phyloP scores from a whole-genome alignment of 2,797 vertebrate genomes.

The Crypturellus tataupa region DNA sequence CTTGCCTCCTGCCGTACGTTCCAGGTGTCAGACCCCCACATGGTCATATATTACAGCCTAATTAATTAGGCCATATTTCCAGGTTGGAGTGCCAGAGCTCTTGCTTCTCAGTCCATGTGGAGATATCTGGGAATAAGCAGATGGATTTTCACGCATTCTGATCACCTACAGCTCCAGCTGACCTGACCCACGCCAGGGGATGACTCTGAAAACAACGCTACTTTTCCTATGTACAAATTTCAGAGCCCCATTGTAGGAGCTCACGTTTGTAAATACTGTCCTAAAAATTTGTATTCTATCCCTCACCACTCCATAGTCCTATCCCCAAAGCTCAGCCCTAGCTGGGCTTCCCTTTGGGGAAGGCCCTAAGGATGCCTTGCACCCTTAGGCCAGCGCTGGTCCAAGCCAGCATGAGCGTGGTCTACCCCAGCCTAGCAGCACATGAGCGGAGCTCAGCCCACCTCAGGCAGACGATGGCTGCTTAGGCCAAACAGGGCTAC shows the following conservation, averaged over 20 bases:
- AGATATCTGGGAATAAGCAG: background rate
- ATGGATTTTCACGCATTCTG: background rate
- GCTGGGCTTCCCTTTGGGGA: background rate
- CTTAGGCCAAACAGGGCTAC: background rate
- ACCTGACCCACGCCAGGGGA: background rate
- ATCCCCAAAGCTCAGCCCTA: background rate
- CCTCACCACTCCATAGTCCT: background rate
- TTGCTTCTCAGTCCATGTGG: background rate
- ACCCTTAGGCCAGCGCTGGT: fast-evolving
- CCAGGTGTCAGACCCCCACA: background rate
- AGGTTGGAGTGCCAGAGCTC: background rate
- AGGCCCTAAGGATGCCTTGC: background rate
- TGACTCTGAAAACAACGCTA: background rate
- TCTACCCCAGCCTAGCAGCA: background rate
- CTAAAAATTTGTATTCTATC: background rate
- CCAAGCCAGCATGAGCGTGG: background rate
- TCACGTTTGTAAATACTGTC: background rate
- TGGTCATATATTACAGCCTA: background rate
- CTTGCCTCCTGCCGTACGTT: background rate
- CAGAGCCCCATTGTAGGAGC: background rate
- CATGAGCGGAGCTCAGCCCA: background rate
- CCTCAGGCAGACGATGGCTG: background rate
- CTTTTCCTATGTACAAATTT: background rate
- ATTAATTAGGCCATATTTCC: background rate
- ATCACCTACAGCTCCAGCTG: background rate